A percentile compares a stretch with the other conserved stretches of the same genome.
These are phyloP conservation scores for Coptodon rendalli DNA, from an alignment of 2,113 vertebrate genomes.

Conservation along the genomic window DNA sequence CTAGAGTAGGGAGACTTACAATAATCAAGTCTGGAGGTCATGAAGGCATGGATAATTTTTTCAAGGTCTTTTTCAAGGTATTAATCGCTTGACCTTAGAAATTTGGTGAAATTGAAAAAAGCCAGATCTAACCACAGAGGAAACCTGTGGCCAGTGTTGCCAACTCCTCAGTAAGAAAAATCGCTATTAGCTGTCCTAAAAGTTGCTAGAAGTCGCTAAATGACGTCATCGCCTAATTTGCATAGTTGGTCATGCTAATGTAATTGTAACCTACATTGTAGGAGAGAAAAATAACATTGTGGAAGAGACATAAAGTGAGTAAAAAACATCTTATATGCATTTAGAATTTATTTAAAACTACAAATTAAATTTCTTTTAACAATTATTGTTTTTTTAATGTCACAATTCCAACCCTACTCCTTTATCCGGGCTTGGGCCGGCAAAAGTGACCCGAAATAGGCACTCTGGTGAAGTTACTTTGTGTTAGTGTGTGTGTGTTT, in stretches of 20 bases:
- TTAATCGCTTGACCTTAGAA: no score
- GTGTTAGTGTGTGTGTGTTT: neutral
- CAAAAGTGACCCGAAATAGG: fast-evolving
- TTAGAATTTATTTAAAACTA: neutral
- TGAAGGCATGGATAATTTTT: no score
- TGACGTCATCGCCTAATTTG: neutral
- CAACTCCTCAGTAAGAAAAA: neutral
- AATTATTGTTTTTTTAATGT: neutral
- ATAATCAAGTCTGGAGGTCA: no score
- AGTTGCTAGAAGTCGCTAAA: neutral
- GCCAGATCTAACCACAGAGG: no score
- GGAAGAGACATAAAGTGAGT: neutral
- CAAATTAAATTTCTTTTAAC: neutral
- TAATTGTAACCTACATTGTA: neutral
- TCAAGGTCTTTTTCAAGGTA: no score
- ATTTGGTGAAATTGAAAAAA: no score
- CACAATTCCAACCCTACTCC: neutral
- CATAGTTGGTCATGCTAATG: neutral
- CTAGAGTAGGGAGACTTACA: no score
- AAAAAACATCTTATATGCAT: neutral
- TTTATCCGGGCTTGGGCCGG: fast-evolving
- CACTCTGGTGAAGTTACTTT: neutral
- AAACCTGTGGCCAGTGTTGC: no score
- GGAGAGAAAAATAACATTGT: neutral
- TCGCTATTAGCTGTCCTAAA: neutral